phyloP scores from a whole-genome alignment of 2,797 vertebrate species.

The Lutjanus argentimaculatus region DNA sequence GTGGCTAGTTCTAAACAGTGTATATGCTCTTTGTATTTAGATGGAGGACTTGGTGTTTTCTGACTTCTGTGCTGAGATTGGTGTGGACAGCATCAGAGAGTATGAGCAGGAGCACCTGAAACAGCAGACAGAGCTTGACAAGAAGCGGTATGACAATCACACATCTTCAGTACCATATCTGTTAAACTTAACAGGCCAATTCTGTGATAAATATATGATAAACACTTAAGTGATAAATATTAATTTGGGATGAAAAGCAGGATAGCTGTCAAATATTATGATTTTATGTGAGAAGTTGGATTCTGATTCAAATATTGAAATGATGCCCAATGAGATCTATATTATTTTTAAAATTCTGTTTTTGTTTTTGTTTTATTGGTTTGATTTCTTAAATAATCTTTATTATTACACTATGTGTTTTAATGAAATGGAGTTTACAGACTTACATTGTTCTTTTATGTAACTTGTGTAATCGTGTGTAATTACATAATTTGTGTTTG shows the following conservation, averaged over 20 bases:
- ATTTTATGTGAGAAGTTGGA: too few species aligned
- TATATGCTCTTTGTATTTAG: conserved; percentile 76
- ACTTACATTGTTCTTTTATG: background rate
- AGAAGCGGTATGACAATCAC: conserved; percentile 86
- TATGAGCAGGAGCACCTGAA: conserved; percentile 92
- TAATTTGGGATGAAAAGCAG: too few species aligned
- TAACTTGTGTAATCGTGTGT: background rate
- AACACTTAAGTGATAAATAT: background rate
- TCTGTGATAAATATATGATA: background rate
- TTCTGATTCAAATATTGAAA: too few species aligned
- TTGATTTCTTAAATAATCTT: too few species aligned
- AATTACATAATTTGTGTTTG: background rate
- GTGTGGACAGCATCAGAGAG: conserved; percentile 91
- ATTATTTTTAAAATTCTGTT: too few species aligned
- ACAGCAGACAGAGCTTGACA: conserved; percentile 90
- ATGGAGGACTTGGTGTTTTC: conserved; percentile 92
- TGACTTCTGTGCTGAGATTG: conserved; percentile 94
- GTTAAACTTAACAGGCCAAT: background rate
- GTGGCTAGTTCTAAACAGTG: background rate
- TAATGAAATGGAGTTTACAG: background rate
- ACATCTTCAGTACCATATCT: background rate
- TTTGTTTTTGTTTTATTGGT: too few species aligned
- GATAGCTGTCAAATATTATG: too few species aligned
- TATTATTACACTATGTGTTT: too few species aligned
- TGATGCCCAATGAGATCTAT: too few species aligned